phyloP scores from a whole-genome alignment of 2,888 invertebrate genomes.

The Calephelis perditalis region DNA sequence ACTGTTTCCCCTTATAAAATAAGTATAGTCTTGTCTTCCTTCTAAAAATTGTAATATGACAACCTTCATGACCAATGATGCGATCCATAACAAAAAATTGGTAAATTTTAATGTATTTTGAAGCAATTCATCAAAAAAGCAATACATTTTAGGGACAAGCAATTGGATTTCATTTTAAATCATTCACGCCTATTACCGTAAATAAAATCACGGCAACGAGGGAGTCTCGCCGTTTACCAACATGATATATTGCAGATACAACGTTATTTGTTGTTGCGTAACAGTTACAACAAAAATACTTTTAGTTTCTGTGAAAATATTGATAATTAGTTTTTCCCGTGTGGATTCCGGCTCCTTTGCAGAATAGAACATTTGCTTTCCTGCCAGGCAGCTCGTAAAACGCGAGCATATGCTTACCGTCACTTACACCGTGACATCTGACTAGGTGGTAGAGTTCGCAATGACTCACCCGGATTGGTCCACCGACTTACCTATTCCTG shows the following conservation, averaged over 20 bases:
- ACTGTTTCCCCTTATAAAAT: not conserved
- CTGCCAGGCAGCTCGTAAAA: too few species aligned
- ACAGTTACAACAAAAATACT: too few species aligned
- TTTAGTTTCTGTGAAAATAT: too few species aligned
- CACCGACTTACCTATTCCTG: too few species aligned
- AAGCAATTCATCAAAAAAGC: slow-evolving; percentile 7
- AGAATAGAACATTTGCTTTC: too few species aligned
- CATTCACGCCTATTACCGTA: slow-evolving; percentile 9
- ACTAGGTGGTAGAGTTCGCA: too few species aligned
- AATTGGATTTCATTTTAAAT: slow-evolving; percentile 7
- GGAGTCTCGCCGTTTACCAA: not conserved
- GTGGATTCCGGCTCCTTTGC: too few species aligned
- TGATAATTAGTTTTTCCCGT: too few species aligned
- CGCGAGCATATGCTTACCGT: too few species aligned
- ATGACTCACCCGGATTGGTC: too few species aligned
- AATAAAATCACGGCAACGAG: slow-evolving; percentile 7
- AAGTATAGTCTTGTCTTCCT: not conserved
- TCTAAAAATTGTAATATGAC: not conserved
- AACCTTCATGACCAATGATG: not conserved
- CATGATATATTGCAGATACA: not conserved
- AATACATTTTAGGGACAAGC: slow-evolving; percentile 4
- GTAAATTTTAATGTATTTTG: not conserved
- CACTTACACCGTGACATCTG: too few species aligned
- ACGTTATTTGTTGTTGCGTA: too few species aligned
- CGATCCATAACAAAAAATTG: not conserved